Evolutionary conservation across 1,140 invertebrate species (phyloP).

Genomic region (Philaenus spumarius): DNA sequence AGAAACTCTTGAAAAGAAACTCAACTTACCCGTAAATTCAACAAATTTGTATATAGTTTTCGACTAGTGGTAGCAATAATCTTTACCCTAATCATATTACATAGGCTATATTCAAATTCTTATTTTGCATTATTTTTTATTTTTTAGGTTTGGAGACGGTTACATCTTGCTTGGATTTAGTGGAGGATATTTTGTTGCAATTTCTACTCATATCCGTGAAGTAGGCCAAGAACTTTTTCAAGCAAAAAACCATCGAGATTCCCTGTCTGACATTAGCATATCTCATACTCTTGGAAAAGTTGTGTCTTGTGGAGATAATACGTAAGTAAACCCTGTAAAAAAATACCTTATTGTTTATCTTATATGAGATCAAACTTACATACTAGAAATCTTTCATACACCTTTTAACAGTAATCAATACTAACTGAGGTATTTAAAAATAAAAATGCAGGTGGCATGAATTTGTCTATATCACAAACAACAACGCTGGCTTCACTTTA

Average conservation of each 20-base stretch:
- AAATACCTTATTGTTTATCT: no score
- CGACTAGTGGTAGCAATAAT: no score
- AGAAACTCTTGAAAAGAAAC: no score
- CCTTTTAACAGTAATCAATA: slow-evolving; percentile 2
- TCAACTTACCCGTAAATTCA: no score
- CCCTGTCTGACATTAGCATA: slow-evolving; percentile 61
- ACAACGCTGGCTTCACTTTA: no score
- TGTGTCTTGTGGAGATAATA: slow-evolving; percentile 90
- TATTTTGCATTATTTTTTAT: not conserved
- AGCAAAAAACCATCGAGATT: slow-evolving; percentile 72
- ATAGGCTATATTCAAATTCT: not conserved
- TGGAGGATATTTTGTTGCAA: slow-evolving; percentile 85
- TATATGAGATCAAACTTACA: no score
- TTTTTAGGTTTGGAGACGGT: slow-evolving; percentile 79
- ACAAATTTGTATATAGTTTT: no score
- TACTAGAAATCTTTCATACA: no score
- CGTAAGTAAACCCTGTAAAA: no score
- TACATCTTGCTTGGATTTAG: slow-evolving; percentile 97
- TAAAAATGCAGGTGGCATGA: no score
- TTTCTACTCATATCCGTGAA: slow-evolving; percentile 94
- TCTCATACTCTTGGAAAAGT: slow-evolving; percentile 70
- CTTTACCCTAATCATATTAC: no score
- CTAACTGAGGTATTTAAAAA: slow-evolving; percentile 5
- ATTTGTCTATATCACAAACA: no score
- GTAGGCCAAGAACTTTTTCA: slow-evolving; percentile 88